These are phyloP conservation scores for Haplochromis burtoni DNA, from an alignment of 2,113 vertebrate genomes.

Conservation along the genomic window DNA sequence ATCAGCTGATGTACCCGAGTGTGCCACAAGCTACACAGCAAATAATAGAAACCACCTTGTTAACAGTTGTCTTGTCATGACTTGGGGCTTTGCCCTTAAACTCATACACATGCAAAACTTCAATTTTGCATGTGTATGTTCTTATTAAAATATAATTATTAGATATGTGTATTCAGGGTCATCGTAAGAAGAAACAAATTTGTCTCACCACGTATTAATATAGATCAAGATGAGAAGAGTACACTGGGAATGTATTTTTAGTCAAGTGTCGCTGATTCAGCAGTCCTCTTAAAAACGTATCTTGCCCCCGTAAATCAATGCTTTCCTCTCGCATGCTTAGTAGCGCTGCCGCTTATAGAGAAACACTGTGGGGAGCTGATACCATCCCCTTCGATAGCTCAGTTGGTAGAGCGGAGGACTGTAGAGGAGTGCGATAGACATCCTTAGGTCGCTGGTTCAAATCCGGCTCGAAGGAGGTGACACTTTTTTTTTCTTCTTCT, in stretches of 20 bases:
- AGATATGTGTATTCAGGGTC: background rate
- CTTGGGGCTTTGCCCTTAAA: background rate
- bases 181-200: background rate
- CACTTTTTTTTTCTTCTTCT: background rate
- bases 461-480: conserved; percentile 36
- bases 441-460: conserved; percentile 55
- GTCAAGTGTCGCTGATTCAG: background rate
- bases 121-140: background rate
- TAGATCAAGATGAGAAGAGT: background rate
- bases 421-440: background rate
- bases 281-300: background rate
- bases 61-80: background rate
- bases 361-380: rapidly evolving
- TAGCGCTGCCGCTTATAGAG: background rate
- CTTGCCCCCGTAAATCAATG: background rate
- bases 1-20: background rate
- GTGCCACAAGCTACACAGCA: background rate
- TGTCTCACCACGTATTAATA: too few species aligned
- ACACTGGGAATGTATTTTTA: background rate
- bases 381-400: background rate
- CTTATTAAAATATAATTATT: background rate
- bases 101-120: too few species aligned
- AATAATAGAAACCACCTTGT: background rate
- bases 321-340: background rate
- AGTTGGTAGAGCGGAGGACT: background rate